Conservation (phyloP, 2,888 invertebrate species). For the Parochlus steinenii region DNA sequence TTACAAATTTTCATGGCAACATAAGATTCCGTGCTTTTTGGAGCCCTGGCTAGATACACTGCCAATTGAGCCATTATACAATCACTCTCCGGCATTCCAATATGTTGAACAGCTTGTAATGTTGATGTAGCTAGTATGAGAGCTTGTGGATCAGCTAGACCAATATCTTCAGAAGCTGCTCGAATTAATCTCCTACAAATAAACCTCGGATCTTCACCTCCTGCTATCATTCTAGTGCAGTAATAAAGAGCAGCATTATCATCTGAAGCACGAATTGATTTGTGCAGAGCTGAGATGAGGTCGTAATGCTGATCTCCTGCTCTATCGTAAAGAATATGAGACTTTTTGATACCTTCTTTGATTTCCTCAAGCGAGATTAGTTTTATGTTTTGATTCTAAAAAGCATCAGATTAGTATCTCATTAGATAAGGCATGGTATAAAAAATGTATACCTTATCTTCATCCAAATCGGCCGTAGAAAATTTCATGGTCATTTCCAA, state of each 20-base stretch:
- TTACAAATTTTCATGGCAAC: constrained; percentile 38
- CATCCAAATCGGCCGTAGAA: constrained; percentile 20
- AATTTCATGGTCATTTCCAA: constrained; percentile 52
- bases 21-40: constrained; percentile 49
- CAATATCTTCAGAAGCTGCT: constrained; percentile 62
- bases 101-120: constrained; percentile 59
- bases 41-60: constrained; percentile 57
- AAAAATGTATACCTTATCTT: too few species aligned
- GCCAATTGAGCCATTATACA: constrained; percentile 61
- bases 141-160: constrained; percentile 47
- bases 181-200: constrained; percentile 59
- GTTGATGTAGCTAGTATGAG: constrained; percentile 52
- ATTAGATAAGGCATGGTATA: too few species aligned
- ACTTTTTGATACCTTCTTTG: constrained; percentile 56
- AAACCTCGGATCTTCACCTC: constrained; percentile 65
- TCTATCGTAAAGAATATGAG: constrained; percentile 61
- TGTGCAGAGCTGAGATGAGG: constrained; percentile 65
- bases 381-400: constrained; percentile 24
- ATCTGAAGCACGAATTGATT: constrained; percentile 65
- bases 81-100: constrained; percentile 71
- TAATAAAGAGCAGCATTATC: constrained; percentile 69
- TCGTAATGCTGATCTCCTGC: constrained; percentile 74
- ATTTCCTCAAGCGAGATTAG: constrained; percentile 46
- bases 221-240: constrained; percentile 59
- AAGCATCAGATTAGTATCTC: too few species aligned